phyloP scores from a whole-genome alignment of 2,888 invertebrate genomes.

The Lochmaea crataegi region DNA sequence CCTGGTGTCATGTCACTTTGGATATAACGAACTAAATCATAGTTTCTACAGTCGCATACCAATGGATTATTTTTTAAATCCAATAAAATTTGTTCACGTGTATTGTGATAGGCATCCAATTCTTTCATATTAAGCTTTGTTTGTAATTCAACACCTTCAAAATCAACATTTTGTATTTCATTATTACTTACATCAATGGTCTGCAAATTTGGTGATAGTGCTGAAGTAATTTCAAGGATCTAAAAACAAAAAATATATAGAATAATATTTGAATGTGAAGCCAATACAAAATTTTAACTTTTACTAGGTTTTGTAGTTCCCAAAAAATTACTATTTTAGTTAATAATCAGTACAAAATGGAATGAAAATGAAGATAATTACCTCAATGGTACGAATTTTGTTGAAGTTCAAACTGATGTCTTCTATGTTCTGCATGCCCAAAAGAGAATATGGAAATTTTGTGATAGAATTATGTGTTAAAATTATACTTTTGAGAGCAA shows the following conservation, averaged over 20 bases:
- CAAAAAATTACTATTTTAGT: too few relatives aligned
- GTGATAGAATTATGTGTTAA: constrained; percentile 42
- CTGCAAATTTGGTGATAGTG: constrained; percentile 62
- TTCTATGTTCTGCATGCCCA: constrained; percentile 31
- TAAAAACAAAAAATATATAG: constrained; percentile 8
- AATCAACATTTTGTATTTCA: constrained; percentile 28
- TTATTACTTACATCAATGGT: constrained; percentile 72
- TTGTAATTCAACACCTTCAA: constrained; percentile 8
- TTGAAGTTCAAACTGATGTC: constrained; percentile 43
- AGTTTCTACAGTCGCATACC: constrained; percentile 71
- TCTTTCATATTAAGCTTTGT: too few relatives aligned
- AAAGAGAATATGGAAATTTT: constrained; percentile 33
- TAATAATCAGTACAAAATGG: too few relatives aligned
- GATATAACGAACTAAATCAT: constrained; percentile 69
- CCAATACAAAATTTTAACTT: too few relatives aligned
- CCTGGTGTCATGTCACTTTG: constrained; percentile 62
- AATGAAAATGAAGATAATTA: background rate
- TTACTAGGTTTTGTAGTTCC: too few relatives aligned
- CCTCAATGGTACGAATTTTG: constrained; percentile 3
- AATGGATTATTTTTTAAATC: constrained; percentile 72
- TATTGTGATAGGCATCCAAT: background rate
- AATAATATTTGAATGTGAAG: background rate
- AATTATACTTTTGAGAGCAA: constrained; percentile 33
- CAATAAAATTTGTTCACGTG: constrained; percentile 58
- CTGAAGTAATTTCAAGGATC: background rate